Conservation (phyloP, 2,888 invertebrate genomes). For the Oxytorus armatus region DNA sequence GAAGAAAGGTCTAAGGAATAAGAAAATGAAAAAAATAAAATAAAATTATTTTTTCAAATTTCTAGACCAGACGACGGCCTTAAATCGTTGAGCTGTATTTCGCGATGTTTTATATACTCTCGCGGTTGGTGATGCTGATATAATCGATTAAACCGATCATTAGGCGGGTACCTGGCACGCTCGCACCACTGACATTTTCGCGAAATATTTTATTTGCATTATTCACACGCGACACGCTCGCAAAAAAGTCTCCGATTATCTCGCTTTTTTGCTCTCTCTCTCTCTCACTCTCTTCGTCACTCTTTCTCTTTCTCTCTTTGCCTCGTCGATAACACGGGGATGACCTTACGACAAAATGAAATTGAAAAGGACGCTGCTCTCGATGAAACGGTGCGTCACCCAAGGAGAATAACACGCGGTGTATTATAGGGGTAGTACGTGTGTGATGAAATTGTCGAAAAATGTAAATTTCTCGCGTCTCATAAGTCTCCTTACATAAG, state of each 20-base stretch:
- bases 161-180: neutral
- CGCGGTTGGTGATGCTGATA: conserved; percentile 11
- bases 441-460: neutral
- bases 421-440: conserved; percentile 34
- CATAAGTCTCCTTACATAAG: neutral
- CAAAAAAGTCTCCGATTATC: conserved; percentile 20
- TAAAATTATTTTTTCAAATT: no score
- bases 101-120: conserved; percentile 19
- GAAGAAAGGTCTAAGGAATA: no score
- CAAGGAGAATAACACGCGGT: conserved; percentile 13
- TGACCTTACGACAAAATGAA: conserved; percentile 53
- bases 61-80: no score
- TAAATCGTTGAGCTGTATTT: no score
- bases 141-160: conserved; percentile 69
- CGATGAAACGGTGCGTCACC: conserved; percentile 13
- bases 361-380: conserved; percentile 19
- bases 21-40: no score
- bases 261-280: conserved; percentile 55
- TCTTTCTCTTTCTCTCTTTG: no score
- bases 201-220: conserved; percentile 75
- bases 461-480: neutral
- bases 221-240: conserved; percentile 73
- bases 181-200: conserved; percentile 77
- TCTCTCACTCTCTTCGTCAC: conserved; percentile 44
- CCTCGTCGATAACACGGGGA: conserved; percentile 37